Conservation (phyloP, 2,797 vertebrate genomes). For the Poecile montanus region DNA sequence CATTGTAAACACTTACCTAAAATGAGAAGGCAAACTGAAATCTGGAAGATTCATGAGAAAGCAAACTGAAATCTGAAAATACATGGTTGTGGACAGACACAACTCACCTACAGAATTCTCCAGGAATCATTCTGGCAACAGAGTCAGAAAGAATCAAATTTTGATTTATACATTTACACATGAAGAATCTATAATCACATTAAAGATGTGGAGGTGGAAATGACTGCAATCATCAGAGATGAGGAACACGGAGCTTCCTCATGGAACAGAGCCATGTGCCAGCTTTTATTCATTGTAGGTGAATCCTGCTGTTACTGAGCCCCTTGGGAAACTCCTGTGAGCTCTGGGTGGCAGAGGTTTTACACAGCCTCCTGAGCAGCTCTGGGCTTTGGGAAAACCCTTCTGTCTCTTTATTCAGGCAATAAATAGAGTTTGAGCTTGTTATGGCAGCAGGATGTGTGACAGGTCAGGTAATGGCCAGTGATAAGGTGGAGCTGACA, state of each 20-base stretch:
- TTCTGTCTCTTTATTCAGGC: background rate
- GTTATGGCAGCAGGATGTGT: background rate
- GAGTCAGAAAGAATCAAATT: background rate
- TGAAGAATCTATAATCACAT: background rate
- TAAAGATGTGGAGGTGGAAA: background rate
- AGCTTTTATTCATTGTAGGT: background rate
- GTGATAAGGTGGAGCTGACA: background rate
- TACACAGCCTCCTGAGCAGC: background rate
- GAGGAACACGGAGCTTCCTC: background rate
- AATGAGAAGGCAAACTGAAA: background rate
- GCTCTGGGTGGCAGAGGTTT: background rate
- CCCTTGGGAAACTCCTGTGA: background rate
- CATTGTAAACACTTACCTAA: background rate
- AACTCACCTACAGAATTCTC: background rate
- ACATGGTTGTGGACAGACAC: background rate
- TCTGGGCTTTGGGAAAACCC: background rate
- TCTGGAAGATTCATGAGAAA: background rate
- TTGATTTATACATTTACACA: background rate
- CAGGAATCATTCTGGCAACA: background rate
- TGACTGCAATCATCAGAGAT: fast-evolving
- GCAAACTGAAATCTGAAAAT: background rate
- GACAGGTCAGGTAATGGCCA: background rate
- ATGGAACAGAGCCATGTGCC: background rate
- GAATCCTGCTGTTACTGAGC: background rate
- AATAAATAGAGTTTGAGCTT: background rate